phyloP scores from a whole-genome alignment of 1,140 invertebrate genomes.

The Calycopis cecrops region DNA sequence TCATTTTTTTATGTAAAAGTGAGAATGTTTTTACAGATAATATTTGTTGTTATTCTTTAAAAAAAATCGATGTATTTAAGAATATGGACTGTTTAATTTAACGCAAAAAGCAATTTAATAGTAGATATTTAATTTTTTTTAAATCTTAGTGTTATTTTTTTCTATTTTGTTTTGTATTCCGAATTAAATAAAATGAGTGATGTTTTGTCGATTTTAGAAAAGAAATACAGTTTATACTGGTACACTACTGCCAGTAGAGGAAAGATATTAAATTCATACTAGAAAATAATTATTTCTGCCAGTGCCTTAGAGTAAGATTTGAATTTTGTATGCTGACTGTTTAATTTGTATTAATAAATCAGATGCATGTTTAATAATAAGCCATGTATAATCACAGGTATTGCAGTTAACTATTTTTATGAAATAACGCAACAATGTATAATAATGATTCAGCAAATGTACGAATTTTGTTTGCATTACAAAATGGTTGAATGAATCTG shows the following conservation, averaged over 20 bases:
- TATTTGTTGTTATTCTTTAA: too few relatives aligned
- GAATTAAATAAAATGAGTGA: not conserved
- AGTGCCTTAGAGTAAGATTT: slow-evolving; percentile 35
- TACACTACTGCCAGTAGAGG: too few relatives aligned
- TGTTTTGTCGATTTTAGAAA: too few relatives aligned
- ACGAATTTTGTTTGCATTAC: not conserved
- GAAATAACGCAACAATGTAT: not conserved
- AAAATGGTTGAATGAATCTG: too few relatives aligned
- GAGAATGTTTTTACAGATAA: too few relatives aligned
- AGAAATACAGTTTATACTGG: too few relatives aligned
- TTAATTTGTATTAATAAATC: slow-evolving; percentile 46
- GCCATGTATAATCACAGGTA: slow-evolving; percentile 21
- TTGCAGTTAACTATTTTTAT: slow-evolving; percentile 19
- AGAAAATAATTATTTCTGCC: slow-evolving; percentile 1
- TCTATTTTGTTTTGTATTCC: slow-evolving; percentile 7
- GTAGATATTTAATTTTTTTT: not conserved
- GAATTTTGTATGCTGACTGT: slow-evolving; percentile 48
- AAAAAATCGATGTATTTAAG: too few relatives aligned
- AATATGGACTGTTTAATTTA: too few relatives aligned
- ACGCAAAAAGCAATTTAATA: too few relatives aligned
- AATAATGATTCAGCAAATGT: not conserved
- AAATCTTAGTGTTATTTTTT: slow-evolving; percentile 1
- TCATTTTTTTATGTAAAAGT: too few relatives aligned
- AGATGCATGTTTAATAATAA: slow-evolving; percentile 43
- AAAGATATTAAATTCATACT: too few relatives aligned